A percentile compares a stretch with the other conserved stretches of the same genome.
phyloP scores from a whole-genome alignment of 1,140 invertebrate genomes.

The Lepidotrigona ventralis region DNA sequence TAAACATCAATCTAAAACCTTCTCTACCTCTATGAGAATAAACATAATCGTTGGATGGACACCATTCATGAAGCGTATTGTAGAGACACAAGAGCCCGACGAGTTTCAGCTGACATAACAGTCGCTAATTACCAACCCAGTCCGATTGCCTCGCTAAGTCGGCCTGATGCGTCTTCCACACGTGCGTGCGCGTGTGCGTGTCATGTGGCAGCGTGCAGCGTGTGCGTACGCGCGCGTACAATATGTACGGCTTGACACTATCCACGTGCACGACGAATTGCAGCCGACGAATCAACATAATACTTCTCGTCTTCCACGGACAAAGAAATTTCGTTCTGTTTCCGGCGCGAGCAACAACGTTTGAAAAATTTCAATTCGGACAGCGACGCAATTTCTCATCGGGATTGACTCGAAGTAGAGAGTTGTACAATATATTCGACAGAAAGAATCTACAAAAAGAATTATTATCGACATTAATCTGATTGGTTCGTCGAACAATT shows the following conservation, averaged over 20 bases:
- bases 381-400: neutral
- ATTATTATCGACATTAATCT: too few relatives aligned
- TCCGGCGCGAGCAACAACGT: neutral
- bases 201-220: slow-evolving; percentile 48
- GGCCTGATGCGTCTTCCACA: slow-evolving; percentile 60
- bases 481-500: neutral
- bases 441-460: too few relatives aligned
- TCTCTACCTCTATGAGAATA: neutral
- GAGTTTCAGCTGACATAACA: slow-evolving; percentile 72
- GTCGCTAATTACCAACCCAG: slow-evolving; percentile 70
- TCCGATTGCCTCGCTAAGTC: slow-evolving; percentile 64
- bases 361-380: neutral
- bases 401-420: too few relatives aligned
- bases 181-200: slow-evolving; percentile 47
- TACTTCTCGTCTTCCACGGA: neutral
- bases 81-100: slow-evolving; percentile 46
- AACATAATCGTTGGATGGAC: neutral
- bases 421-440: too few relatives aligned
- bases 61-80: slow-evolving; percentile 2
- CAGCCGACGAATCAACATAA: neutral
- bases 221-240: slow-evolving; percentile 15
- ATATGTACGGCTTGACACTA: slow-evolving; percentile 17
- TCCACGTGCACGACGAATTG: slow-evolving; percentile 34
- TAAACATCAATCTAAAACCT: neutral
- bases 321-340: neutral